Conservation (phyloP, 1,140 invertebrate genomes). For the Meteorus sp. region DNA sequence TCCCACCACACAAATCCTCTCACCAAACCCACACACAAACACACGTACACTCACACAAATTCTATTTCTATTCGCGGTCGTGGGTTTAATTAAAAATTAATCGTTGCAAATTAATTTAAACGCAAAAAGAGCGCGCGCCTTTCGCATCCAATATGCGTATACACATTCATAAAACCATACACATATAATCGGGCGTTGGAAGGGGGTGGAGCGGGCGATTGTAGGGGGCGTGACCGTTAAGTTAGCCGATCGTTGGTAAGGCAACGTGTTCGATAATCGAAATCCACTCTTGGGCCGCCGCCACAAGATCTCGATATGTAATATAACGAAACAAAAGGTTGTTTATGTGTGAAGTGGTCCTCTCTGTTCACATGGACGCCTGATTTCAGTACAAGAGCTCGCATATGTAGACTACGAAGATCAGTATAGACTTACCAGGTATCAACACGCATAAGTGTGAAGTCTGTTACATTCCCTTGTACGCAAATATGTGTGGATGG, state of each 20-base stretch:
- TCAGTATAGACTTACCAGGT: too few species aligned
- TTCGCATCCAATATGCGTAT: neutral
- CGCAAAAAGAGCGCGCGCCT: conserved; percentile 53
- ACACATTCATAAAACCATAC: conserved; percentile 6
- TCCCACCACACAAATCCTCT: too few species aligned
- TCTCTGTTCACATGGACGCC: too few species aligned
- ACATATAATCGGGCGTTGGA: conserved; percentile 21
- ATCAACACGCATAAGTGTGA: too few species aligned
- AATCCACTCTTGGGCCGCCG: conserved; percentile 40
- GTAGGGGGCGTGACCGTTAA: conserved; percentile 49
- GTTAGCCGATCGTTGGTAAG: conserved; percentile 53
- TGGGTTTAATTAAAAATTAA: conserved; percentile 57
- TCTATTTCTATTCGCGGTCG: conserved; percentile 7
- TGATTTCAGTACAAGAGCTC: too few species aligned
- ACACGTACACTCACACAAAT: too few species aligned
- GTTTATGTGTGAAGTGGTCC: too few species aligned
- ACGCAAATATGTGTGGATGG: too few species aligned
- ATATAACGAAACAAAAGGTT: conserved; percentile 42
- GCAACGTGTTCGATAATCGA: conserved; percentile 52
- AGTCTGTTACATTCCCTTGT: too few species aligned
- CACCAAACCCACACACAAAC: too few species aligned
- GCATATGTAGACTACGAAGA: too few species aligned
- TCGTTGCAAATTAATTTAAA: conserved; percentile 58
- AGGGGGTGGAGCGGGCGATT: conserved; percentile 51
- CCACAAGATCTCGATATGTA: conserved; percentile 26